Conservation (phyloP, 1,140 invertebrate genomes). For the Camponotus pennsylvanicus region DNA sequence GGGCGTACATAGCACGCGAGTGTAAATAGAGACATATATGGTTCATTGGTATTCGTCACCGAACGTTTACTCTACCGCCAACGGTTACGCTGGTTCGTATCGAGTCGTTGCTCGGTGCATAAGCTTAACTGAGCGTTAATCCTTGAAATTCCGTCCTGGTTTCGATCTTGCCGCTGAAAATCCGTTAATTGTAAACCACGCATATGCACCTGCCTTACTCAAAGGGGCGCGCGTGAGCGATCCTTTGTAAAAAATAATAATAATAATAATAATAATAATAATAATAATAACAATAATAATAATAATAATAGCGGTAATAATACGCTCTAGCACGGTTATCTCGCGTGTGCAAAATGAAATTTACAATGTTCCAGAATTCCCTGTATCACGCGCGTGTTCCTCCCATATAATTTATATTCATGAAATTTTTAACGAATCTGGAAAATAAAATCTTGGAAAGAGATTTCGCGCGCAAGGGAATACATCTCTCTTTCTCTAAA, state of each 20-base stretch:
- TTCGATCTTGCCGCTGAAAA: constrained; percentile 57
- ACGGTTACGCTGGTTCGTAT: constrained; percentile 59
- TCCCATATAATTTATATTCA: neutral
- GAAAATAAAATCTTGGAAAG: neutral
- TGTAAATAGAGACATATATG: constrained; percentile 59
- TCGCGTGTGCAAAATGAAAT: neutral
- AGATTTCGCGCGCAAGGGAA: neutral
- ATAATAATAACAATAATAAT: constrained; percentile 2
- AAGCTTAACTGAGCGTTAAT: constrained; percentile 62
- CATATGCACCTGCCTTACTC: constrained; percentile 25
- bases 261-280: constrained; percentile 3
- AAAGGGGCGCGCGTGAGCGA: neutral
- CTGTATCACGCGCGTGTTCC: no score
- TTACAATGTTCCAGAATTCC: neutral
- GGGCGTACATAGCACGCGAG: constrained; percentile 49
- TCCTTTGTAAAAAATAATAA: neutral
- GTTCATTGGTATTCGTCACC: constrained; percentile 63
- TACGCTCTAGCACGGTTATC: neutral
- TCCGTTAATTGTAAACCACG: constrained; percentile 46
- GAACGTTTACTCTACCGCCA: constrained; percentile 53
- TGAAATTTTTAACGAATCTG: neutral
- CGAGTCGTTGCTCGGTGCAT: constrained; percentile 52
- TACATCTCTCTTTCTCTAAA: neutral
- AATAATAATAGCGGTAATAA: constrained; percentile 19
- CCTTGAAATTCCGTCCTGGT: constrained; percentile 49